Evolutionary conservation across 1,140 invertebrate species (phyloP), one percentile per base, ranked within the genome.

Genomic region (Tetragonula clypearis): DNA sequence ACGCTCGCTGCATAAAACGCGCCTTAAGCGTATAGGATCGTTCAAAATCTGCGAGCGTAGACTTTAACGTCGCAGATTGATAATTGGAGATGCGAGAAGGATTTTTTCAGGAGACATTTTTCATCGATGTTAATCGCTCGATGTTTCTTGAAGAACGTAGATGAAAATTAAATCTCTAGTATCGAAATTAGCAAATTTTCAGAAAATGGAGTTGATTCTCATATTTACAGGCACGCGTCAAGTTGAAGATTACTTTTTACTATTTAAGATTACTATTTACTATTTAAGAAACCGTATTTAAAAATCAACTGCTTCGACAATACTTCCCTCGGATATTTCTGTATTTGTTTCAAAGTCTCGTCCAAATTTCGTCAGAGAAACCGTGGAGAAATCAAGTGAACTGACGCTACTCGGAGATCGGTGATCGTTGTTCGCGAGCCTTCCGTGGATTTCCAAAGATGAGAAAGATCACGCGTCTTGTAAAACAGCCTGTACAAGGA

Each of bases 1-100:
- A 81, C 60, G 26, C 17, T 23, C 35, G n/a, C 53, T 60, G 55
- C 77, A 56, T 80, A 65, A 49, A 79, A 49, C 30, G 82, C 55
- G 58, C 6, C 41, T 65, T 62, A 49, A n/a, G 30, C 9, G 23
- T 68, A 68, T 55, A 23, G n/a, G 49, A 23, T 3, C 26, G 19
- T 66, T 26, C 35, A 53, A 19, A 62, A 26, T 12, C 17, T 65
- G 1, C 17, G 26, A 69, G 3, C 11, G 8, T 69, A 69, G 35
- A 35, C 35, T 6, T 21, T 21, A 17, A 30, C 15, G 35, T 68
- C 19, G 8, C 19, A 41, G 41, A 41, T 41, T 9, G 5, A 41
- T 8, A 6, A 35, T 35, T 19, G 30, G 2, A 8, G 15, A 15
- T 6, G 17, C 2, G 26, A 30, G 26, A 14, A 6, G 17, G 19